phyloP scores from a whole-genome alignment of 2,113 vertebrate genomes.

The Esox niger region DNA sequence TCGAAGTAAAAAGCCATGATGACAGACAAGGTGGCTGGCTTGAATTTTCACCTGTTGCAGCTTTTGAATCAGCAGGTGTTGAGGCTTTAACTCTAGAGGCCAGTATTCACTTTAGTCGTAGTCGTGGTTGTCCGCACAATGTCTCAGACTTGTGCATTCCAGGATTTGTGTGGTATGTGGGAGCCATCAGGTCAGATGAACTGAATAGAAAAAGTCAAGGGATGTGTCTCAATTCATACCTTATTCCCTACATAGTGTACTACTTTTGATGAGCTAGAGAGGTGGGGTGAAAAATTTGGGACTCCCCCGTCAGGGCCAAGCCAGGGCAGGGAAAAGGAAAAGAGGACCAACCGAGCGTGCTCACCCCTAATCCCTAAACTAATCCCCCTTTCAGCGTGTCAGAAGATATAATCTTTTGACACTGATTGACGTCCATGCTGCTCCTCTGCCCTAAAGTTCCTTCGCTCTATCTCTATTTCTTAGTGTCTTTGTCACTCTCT shows the following conservation, averaged over 20 bases:
- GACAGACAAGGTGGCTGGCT: neutral
- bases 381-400: constrained; percentile 10
- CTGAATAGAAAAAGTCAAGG: neutral
- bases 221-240: too few species aligned
- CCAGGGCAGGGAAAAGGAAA: neutral
- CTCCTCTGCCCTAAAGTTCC: neutral
- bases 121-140: neutral
- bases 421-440: neutral
- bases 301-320: too few species aligned
- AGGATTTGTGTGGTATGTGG: constrained; percentile 4
- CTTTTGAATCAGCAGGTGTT: constrained; percentile 7
- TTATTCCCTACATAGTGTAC: too few species aligned
- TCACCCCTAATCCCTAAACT: constrained; percentile 2
- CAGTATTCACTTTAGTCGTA: neutral
- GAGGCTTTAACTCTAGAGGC: neutral
- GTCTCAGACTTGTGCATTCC: neutral
- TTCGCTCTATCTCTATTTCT: neutral
- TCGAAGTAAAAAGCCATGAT: neutral
- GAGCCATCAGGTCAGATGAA: neutral
- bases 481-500: neutral
- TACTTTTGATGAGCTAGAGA: too few species aligned
- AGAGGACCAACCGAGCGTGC: constrained; percentile 2
- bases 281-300: too few species aligned
- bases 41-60: neutral
- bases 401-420: constrained; percentile 13